phyloP scores from a whole-genome alignment of 1,140 invertebrate species.

The Sminthurinus signatus region DNA sequence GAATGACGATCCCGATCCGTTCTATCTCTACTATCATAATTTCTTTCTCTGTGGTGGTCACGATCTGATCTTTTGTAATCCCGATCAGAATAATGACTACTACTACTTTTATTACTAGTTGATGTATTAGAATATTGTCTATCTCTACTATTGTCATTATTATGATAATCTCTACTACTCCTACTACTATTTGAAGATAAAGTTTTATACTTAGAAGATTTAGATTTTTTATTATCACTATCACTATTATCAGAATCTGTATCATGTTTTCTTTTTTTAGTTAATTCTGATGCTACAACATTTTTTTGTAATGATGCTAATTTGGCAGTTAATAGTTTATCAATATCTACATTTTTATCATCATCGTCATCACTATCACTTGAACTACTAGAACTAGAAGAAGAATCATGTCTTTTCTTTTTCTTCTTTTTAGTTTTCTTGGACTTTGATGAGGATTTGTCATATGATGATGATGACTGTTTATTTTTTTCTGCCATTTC shows the following conservation, averaged over 20 bases:
- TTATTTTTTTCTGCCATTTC: constrained; percentile 24
- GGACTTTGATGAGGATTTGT: not conserved
- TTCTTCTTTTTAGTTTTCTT: constrained; percentile 15
- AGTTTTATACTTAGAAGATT: not conserved
- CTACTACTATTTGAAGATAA: not conserved
- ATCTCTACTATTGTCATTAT: not conserved
- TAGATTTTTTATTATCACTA: not conserved
- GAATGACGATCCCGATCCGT: too few species aligned
- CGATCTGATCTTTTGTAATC: not conserved
- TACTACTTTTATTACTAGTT: not conserved
- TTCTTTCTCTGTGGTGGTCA: not conserved
- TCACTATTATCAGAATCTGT: not conserved
- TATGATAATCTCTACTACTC: not conserved
- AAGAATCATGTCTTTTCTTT: constrained; percentile 9
- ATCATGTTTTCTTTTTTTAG: constrained; percentile 8
- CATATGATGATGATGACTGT: not conserved
- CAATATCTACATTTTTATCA: not conserved
- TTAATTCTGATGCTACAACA: not conserved
- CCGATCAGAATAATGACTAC: not conserved
- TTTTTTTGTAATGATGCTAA: not conserved
- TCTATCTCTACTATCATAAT: too few species aligned
- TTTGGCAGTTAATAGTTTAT: constrained; percentile 19
- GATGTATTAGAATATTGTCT: not conserved
- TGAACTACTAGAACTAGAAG: constrained; percentile 8
- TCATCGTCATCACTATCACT: not conserved